Percentiles rank a stretch among this genome's conserved stretches.
phyloP scores from a whole-genome alignment of 1,140 invertebrate genomes.

The Anastrepha ludens region DNA sequence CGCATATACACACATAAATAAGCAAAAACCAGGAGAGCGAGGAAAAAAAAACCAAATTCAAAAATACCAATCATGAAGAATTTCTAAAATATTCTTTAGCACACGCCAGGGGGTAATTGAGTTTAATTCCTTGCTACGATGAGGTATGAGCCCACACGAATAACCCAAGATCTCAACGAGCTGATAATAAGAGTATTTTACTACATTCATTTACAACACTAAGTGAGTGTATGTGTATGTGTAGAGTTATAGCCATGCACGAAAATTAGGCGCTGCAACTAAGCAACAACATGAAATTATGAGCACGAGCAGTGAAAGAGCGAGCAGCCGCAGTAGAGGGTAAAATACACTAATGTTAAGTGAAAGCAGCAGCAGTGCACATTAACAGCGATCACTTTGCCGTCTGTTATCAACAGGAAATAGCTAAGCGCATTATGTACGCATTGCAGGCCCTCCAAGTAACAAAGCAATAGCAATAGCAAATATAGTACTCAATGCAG shows the following conservation, averaged over 20 bases:
- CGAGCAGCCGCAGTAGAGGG: neutral
- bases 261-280: neutral
- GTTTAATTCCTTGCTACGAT: conserved; percentile 38
- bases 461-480: neutral
- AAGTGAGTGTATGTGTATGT: neutral
- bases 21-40: neutral
- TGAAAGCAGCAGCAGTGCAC: neutral
- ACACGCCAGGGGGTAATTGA: conserved; percentile 51
- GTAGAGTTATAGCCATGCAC: neutral
- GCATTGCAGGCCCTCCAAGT: no score
- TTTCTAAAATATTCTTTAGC: conserved; percentile 38
- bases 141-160: conserved; percentile 18
- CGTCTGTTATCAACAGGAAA: neutral
- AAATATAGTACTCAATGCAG: neutral
- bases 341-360: neutral
- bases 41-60: neutral
- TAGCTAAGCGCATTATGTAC: no score
- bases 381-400: neutral
- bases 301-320: neutral
- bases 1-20: neutral
- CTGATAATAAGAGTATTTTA: conserved; percentile 24
- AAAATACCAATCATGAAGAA: conserved; percentile 6
- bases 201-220: neutral
- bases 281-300: neutral
- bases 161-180: neutral